A percentile compares a stretch with the other conserved stretches of the same genome.
These are phyloP conservation scores for Aphidius gifuensis DNA, from an alignment of 1,140 invertebrate genomes.

Conservation along the genomic window DNA sequence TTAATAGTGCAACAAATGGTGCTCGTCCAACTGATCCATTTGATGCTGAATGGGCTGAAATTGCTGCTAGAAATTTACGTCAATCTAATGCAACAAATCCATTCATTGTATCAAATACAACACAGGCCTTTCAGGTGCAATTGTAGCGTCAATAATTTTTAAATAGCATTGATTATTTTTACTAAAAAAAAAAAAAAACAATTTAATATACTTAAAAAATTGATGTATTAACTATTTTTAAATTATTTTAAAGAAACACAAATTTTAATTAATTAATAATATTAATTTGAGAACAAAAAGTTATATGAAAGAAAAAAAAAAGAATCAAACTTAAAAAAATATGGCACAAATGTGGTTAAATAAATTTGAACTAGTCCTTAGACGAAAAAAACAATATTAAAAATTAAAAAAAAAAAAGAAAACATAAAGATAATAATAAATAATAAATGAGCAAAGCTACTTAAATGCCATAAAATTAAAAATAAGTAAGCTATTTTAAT, in stretches of 20 bases:
- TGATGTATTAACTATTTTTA: background rate
- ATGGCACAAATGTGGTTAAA: background rate
- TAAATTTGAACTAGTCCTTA: too few species aligned
- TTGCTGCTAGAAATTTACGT: constrained; percentile 51
- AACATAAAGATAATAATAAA: too few species aligned
- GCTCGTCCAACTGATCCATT: constrained; percentile 68
- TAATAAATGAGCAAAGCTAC: too few species aligned
- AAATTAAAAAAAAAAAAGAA: too few species aligned
- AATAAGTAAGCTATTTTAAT: constrained; percentile 3
- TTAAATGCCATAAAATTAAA: too few species aligned
- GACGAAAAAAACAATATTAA: too few species aligned
- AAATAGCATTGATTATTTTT: constrained; percentile 37
- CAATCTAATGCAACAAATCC: constrained; percentile 50
- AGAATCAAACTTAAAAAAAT: constrained; percentile 3
- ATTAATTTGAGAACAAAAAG: too few species aligned
- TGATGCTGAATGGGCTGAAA: constrained; percentile 81
- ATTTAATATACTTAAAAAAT: background rate
- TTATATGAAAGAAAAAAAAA: too few species aligned
- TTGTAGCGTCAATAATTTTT: constrained; percentile 58
- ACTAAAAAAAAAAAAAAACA: constrained; percentile 3
- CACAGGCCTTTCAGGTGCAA: constrained; percentile 65
- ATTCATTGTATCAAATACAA: constrained; percentile 53
- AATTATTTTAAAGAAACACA: background rate
- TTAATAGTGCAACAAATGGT: constrained; percentile 40
- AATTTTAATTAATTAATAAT: background rate